Evolutionary conservation across 2,113 vertebrate species (phyloP).

Genomic region (Corvus hawaiiensis): DNA sequence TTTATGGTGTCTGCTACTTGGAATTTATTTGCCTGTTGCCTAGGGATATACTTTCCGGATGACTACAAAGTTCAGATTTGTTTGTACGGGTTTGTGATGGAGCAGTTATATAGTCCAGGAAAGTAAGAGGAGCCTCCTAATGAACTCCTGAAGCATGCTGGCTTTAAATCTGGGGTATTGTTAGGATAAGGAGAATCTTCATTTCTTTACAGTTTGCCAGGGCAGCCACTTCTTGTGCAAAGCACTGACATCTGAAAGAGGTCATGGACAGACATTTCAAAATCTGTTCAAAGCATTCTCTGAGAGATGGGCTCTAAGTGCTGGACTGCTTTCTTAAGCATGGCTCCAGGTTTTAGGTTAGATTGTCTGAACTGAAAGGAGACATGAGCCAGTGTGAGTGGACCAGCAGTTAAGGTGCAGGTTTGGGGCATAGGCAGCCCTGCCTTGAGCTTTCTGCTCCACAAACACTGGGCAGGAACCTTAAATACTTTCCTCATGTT

Average conservation of each 20-base stretch:
- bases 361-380: background rate
- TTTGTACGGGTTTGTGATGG: background rate
- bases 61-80: constrained; percentile 40
- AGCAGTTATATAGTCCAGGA: background rate
- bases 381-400: background rate
- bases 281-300: background rate
- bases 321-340: background rate
- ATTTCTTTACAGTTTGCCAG: background rate
- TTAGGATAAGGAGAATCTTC: background rate
- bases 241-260: background rate
- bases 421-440: background rate
- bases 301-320: background rate
- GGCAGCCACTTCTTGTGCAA: background rate
- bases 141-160: background rate
- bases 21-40: constrained; percentile 48
- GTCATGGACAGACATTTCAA: background rate
- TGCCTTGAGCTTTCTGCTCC: background rate
- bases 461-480: background rate
- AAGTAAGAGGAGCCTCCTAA: background rate
- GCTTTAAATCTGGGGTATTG: background rate
- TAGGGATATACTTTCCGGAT: constrained; percentile 44
- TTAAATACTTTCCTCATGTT: background rate
- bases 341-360: background rate
- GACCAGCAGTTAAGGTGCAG: background rate
- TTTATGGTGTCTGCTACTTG: constrained; percentile 25